These are phyloP conservation scores for Eulimnadia texana DNA, from an alignment of 1,140 invertebrate genomes.

Conservation along the genomic window DNA sequence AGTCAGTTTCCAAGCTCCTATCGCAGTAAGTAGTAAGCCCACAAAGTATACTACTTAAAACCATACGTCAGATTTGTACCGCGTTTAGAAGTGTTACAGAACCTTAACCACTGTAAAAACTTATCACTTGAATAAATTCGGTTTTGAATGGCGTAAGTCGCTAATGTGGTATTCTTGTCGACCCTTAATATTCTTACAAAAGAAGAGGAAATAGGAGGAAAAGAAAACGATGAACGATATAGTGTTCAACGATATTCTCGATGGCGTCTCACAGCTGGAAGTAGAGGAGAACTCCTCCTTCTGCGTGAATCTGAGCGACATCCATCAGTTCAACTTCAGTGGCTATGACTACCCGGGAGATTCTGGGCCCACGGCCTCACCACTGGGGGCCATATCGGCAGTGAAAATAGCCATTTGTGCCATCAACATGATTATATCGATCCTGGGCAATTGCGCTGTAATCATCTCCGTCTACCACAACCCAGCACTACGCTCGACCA, in stretches of 20 bases:
- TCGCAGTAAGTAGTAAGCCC: too few relatives aligned
- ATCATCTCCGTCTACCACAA: slow-evolving; percentile 36
- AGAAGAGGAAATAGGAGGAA: too few relatives aligned
- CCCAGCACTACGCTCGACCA: slow-evolving; percentile 29
- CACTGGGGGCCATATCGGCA: slow-evolving; percentile 22
- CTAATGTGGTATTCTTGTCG: too few relatives aligned
- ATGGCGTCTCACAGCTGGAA: background rate
- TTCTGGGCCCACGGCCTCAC: slow-evolving; percentile 16
- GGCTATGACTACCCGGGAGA: slow-evolving; percentile 14
- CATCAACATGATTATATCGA: slow-evolving; percentile 23
- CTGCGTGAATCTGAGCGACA: slow-evolving; percentile 7
- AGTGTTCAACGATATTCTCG: background rate
- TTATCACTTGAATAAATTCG: too few relatives aligned
- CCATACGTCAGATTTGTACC: too few relatives aligned
- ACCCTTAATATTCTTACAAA: too few relatives aligned
- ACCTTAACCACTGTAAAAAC: too few relatives aligned
- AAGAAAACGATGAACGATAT: slow-evolving; percentile 1
- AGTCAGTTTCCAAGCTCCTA: too few relatives aligned
- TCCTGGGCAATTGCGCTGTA: slow-evolving; percentile 35
- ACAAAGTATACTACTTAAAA: too few relatives aligned
- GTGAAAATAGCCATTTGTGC: slow-evolving; percentile 27
- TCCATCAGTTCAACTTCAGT: slow-evolving; percentile 17
- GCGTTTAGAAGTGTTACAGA: too few relatives aligned
- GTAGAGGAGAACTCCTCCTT: background rate
- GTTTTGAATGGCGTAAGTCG: too few relatives aligned